Conservation (phyloP, 2,888 invertebrate genomes). For the Drosophila nigricruria region DNA sequence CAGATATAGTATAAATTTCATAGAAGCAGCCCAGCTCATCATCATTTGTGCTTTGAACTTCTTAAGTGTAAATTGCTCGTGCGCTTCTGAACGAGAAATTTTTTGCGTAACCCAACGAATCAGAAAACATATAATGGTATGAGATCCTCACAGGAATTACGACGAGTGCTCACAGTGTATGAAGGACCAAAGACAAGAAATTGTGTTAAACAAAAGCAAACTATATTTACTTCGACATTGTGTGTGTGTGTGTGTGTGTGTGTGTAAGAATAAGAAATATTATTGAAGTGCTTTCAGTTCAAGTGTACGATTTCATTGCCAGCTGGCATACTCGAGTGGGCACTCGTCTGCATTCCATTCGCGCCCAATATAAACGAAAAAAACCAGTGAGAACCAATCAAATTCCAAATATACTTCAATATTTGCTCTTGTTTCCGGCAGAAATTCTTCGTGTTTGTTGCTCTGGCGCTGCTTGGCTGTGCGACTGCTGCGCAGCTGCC, state of each 20-base stretch:
- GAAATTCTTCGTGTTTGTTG: slow-evolving; percentile 81
- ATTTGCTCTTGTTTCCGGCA: slow-evolving; percentile 47
- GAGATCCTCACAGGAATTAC: slow-evolving; percentile 48
- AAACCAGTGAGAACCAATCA: background rate
- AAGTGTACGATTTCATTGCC: slow-evolving; percentile 69
- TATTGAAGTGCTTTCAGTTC: slow-evolving; percentile 48
- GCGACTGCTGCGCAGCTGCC: slow-evolving; percentile 77
- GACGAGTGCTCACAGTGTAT: slow-evolving; percentile 23
- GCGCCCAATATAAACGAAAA: slow-evolving; percentile 47
- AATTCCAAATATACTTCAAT: slow-evolving; percentile 16
- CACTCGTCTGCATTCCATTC: slow-evolving; percentile 55
- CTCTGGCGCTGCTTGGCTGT: slow-evolving; percentile 77
- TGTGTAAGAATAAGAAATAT: slow-evolving; percentile 21
- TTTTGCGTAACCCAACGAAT: slow-evolving; percentile 47
- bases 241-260: background rate
- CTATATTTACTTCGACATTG: slow-evolving; percentile 4
- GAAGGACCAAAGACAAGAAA: slow-evolving; percentile 28
- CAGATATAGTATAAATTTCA: slow-evolving; percentile 84
- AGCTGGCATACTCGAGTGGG: slow-evolving; percentile 61
- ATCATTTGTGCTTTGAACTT: slow-evolving; percentile 85
- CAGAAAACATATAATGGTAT: slow-evolving; percentile 46
- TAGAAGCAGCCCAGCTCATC: slow-evolving; percentile 82
- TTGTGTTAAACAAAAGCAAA: background rate
- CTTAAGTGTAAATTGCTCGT: slow-evolving; percentile 80
- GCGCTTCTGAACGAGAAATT: slow-evolving; percentile 75